Percentiles rank a stretch among this genome's conserved stretches.
These are phyloP conservation scores for Drosophila virilis DNA, from an alignment of 1,140 invertebrate species.

Conservation along the genomic window DNA sequence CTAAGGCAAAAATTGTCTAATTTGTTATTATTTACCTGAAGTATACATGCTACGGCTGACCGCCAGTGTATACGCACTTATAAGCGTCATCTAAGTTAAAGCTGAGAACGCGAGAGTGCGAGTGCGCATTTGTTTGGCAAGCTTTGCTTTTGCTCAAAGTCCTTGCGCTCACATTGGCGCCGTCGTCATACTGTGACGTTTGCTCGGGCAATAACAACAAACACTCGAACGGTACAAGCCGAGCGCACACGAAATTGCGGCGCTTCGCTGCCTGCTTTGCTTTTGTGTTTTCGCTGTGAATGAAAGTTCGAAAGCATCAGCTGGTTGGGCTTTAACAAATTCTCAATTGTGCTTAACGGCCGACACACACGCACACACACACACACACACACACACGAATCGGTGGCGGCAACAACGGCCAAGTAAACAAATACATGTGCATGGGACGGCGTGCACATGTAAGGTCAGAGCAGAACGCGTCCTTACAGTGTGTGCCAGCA, in stretches of 20 bases:
- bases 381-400: too few relatives aligned
- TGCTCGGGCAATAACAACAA: slow-evolving; percentile 33
- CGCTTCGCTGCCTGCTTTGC: slow-evolving; percentile 36
- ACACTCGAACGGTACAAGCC: slow-evolving; percentile 29
- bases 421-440: slow-evolving; percentile 83
- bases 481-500: slow-evolving; percentile 56
- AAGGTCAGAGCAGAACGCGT: slow-evolving; percentile 65
- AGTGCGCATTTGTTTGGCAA: slow-evolving; percentile 74
- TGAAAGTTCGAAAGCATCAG: slow-evolving; percentile 76
- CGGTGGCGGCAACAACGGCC: slow-evolving; percentile 53
- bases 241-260: slow-evolving; percentile 48
- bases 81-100: slow-evolving; percentile 38
- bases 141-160: slow-evolving; percentile 57
- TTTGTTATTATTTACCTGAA: not conserved
- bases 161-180: slow-evolving; percentile 44
- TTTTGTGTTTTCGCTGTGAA: slow-evolving; percentile 72
- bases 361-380: not conserved
- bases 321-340: slow-evolving; percentile 67
- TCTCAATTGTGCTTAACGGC: slow-evolving; percentile 68
- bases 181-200: slow-evolving; percentile 51
- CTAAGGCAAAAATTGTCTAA: not conserved
- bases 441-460: slow-evolving; percentile 70
- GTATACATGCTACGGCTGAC: not conserved
- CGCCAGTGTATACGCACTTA: slow-evolving; percentile 47
- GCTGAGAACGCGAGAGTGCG: slow-evolving; percentile 44